A percentile compares a stretch with the other conserved stretches of the same genome.
Evolutionary conservation across 2,888 invertebrate species (phyloP).

Genomic region (Biston stratarius): DNA sequence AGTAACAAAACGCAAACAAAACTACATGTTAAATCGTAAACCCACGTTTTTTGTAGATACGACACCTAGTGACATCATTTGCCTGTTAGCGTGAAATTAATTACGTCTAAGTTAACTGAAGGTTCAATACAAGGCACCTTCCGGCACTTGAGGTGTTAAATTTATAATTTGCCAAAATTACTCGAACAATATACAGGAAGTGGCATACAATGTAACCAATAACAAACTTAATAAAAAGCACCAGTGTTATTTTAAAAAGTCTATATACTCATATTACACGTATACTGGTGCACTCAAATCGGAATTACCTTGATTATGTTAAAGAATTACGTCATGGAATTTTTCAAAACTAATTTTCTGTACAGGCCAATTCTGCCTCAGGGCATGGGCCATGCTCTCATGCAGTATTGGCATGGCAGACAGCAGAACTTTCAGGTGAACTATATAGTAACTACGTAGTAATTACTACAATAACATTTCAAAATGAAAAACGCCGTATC

Average conservation of each 20-base stretch:
- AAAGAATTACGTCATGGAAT: no score
- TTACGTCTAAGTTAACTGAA: slow-evolving; percentile 32
- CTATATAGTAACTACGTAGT: no score
- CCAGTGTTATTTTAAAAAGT: neutral
- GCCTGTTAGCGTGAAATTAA: slow-evolving; percentile 23
- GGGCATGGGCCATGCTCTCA: no score
- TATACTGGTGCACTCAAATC: neutral
- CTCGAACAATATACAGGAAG: slow-evolving; percentile 29
- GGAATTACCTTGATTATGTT: neutral
- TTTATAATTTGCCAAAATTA: slow-evolving; percentile 38
- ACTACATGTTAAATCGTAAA: slow-evolving; percentile 17
- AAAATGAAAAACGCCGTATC: neutral
- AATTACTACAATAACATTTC: neutral
- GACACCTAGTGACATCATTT: slow-evolving; percentile 35
- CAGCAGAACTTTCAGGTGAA: no score
- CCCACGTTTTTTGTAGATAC: slow-evolving; percentile 16
- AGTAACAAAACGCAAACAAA: slow-evolving; percentile 15
- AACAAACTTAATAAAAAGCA: neutral
- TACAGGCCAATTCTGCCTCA: no score
- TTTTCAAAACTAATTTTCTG: no score
- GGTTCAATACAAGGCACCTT: slow-evolving; percentile 38
- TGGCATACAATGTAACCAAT: slow-evolving; percentile 8
- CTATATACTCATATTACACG: neutral
- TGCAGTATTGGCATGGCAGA: no score
- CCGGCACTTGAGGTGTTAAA: slow-evolving; percentile 38